Conservation (phyloP, 2,113 vertebrate species). For the Pterocles burchelli region DNA sequence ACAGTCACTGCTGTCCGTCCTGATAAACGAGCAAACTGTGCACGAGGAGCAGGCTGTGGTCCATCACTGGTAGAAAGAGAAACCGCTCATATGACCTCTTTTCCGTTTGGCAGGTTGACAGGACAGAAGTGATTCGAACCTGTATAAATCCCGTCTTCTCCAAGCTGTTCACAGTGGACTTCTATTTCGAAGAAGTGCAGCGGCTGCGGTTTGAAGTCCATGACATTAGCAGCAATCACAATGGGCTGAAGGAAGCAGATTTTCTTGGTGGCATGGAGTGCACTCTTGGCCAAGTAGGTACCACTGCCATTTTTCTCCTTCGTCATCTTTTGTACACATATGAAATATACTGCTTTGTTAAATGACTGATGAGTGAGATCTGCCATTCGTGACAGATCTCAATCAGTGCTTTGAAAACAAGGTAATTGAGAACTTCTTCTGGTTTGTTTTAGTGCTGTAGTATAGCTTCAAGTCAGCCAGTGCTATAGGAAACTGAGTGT, state of each 20-base stretch:
- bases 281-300: constrained; percentile 90
- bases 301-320: background rate
- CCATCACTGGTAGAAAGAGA: background rate
- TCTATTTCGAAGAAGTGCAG: constrained; percentile 97
- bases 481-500: background rate
- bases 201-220: constrained; percentile 91
- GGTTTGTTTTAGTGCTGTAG: background rate
- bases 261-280: constrained; percentile 95
- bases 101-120: constrained; percentile 85
- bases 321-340: accelerated
- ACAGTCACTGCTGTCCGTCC: background rate
- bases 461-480: background rate
- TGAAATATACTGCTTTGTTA: background rate
- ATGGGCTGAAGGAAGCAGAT: constrained; percentile 88
- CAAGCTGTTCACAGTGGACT: constrained; percentile 94
- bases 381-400: background rate
- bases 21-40: background rate
- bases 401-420: background rate
- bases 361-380: background rate
- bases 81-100: background rate
- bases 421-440: background rate
- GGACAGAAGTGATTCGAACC: constrained; percentile 94
- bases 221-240: constrained; percentile 91
- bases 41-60: background rate
- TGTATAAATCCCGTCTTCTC: constrained; percentile 93